Evolutionary conservation across 2,113 vertebrate species (phyloP).

Genomic region (Callionymus lyra): DNA sequence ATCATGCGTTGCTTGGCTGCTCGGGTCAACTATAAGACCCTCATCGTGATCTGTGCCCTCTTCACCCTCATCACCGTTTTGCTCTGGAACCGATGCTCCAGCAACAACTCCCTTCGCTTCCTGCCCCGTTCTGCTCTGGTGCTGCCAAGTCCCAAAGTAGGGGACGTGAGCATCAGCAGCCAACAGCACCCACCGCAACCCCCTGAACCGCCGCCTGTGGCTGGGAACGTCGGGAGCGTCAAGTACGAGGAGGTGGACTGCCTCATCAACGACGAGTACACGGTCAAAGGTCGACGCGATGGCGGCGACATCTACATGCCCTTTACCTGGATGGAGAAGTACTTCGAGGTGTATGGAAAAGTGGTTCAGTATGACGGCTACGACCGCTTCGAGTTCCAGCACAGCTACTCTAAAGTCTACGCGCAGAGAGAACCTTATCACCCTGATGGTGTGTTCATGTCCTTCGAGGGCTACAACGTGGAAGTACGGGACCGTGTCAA

Average conservation of each 20-base stretch:
- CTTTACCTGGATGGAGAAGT: conserved; percentile 91
- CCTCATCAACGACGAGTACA: conserved; percentile 89
- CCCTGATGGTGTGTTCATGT: conserved; percentile 95
- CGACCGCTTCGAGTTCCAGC: conserved; percentile 94
- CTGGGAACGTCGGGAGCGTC: conserved; percentile 57
- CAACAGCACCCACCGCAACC: conserved; percentile 70
- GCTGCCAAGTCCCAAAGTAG: conserved; percentile 57
- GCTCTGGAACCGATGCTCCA: conserved; percentile 91
- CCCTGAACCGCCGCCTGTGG: conserved; percentile 77
- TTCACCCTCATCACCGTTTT: conserved; percentile 86
- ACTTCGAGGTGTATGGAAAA: conserved; percentile 94
- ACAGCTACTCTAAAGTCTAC: conserved; percentile 97
- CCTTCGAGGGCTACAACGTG: conserved; percentile 97
- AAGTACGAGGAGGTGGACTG: conserved; percentile 95
- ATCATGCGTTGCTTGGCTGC: conserved; percentile 97
- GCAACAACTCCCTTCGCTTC: conserved; percentile 60
- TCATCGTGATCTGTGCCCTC: conserved; percentile 86
- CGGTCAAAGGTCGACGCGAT: conserved; percentile 81
- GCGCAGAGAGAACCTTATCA: conserved; percentile 86
- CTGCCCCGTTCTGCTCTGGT: conserved; percentile 47
- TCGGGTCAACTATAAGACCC: conserved; percentile 94
- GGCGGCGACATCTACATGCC: conserved; percentile 86
- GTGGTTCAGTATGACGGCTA: conserved; percentile 83
- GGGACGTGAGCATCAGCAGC: conserved; percentile 60
- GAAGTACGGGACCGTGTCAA: conserved; percentile 95